A percentile compares a stretch with the other conserved stretches of the same genome.
Evolutionary conservation across 2,888 invertebrate genomes (phyloP).

Genomic region (Graphium colonna): DNA sequence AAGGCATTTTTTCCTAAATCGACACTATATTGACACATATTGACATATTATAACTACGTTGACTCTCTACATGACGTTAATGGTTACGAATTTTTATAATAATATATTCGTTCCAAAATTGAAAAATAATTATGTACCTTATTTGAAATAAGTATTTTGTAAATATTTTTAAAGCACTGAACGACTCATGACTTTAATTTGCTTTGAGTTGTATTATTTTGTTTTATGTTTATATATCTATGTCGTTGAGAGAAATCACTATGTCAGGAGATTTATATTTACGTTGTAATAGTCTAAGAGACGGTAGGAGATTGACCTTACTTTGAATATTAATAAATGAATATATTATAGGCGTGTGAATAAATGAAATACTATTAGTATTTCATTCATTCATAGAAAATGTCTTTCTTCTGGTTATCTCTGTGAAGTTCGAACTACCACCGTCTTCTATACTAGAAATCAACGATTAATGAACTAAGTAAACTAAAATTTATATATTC

Average conservation of each 20-base stretch:
- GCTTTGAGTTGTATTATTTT: constrained; percentile 50
- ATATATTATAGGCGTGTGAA: no score
- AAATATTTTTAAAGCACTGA: constrained; percentile 65
- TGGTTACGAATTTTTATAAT: constrained; percentile 16
- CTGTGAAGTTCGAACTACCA: no score
- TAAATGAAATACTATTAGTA: no score
- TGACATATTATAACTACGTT: no score
- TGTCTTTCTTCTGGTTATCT: no score
- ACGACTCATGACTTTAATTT: constrained; percentile 46
- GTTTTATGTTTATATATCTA: constrained; percentile 73
- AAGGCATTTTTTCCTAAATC: no score
- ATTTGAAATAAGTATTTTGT: constrained; percentile 61
- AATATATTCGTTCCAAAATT: constrained; percentile 21
- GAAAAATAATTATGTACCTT: constrained; percentile 55
- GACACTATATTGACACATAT: no score
- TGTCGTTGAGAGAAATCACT: constrained; percentile 27
- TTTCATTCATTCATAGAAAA: no score
- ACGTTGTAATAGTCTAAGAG: no score
- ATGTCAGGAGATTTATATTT: constrained; percentile 17
- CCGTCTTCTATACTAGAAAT: no score
- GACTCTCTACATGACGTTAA: constrained; percentile 2
- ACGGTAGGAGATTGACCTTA: no score
- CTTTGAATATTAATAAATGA: no score
- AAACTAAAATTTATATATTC: constrained; percentile 72
- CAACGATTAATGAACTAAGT: constrained; percentile 28